phyloP scores from a whole-genome alignment of 2,797 vertebrate species.

The Trichosurus vulpecula region DNA sequence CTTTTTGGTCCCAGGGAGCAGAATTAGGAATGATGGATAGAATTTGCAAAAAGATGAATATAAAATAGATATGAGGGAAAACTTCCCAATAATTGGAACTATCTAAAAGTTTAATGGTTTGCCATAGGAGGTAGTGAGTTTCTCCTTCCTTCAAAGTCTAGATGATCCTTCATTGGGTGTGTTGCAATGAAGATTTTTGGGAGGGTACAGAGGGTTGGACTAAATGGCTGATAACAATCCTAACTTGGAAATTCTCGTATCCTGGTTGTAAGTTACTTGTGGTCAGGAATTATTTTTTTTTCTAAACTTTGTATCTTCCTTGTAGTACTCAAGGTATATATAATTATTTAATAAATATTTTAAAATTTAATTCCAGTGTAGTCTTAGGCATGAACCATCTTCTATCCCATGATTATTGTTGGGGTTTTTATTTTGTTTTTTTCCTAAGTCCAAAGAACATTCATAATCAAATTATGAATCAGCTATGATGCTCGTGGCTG shows the following conservation, averaged over 20 bases:
- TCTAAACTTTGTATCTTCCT: not conserved
- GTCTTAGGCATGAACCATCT: not conserved
- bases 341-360: not conserved
- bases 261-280: not conserved
- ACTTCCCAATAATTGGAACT: not conserved
- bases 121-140: not conserved
- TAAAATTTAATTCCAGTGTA: not conserved
- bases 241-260: not conserved
- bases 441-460: not conserved
- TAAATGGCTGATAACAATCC: not conserved
- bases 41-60: not conserved
- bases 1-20: not conserved
- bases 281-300: not conserved
- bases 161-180: not conserved
- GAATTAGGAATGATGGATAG: not conserved
- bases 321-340: not conserved
- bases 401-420: not conserved
- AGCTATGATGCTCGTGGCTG: not conserved
- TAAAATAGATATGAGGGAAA: not conserved
- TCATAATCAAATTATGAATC: not conserved
- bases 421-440: not conserved
- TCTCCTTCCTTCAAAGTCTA: not conserved
- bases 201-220: not conserved
- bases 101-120: not conserved
- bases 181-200: not conserved